These are phyloP conservation scores for Nasonia oneida DNA, from an alignment of 2,888 invertebrate species.

Conservation along the genomic window DNA sequence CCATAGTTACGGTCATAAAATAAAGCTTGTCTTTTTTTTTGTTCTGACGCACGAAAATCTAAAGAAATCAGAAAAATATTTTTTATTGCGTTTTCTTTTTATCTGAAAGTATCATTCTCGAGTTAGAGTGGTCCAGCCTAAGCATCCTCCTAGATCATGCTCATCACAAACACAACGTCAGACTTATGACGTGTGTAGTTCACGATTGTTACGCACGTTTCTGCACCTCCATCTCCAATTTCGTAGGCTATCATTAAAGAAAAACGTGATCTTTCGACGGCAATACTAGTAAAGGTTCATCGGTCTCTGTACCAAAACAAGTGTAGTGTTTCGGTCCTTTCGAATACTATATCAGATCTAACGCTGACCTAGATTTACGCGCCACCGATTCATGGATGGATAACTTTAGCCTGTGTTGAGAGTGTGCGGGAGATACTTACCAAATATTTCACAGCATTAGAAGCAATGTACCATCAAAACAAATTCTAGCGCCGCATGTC, in stretches of 20 bases:
- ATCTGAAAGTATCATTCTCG: neutral
- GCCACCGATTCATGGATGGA: neutral
- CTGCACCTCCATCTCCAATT: neutral
- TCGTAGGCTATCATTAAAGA: neutral
- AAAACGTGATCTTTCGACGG: neutral
- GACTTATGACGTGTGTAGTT: neutral
- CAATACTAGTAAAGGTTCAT: neutral
- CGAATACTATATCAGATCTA: neutral
- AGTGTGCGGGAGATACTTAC: no score
- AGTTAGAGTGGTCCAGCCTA: neutral
- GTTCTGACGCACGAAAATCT: neutral
- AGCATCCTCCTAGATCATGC: neutral
- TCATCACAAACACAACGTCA: neutral
- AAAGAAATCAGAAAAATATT: neutral
- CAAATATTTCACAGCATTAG: no score
- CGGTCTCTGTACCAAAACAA: neutral
- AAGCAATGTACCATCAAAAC: no score
- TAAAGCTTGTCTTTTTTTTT: neutral
- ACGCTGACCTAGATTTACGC: neutral
- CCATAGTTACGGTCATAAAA: no score
- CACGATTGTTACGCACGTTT: neutral
- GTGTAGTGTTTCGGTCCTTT: neutral
- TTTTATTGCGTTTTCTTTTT: neutral
- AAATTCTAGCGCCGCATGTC: no score
- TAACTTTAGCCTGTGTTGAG: neutral